These are phyloP conservation scores for Galeopsomyia nigrocyanea DNA, from an alignment of 2,888 invertebrate species.

Conservation along the genomic window DNA sequence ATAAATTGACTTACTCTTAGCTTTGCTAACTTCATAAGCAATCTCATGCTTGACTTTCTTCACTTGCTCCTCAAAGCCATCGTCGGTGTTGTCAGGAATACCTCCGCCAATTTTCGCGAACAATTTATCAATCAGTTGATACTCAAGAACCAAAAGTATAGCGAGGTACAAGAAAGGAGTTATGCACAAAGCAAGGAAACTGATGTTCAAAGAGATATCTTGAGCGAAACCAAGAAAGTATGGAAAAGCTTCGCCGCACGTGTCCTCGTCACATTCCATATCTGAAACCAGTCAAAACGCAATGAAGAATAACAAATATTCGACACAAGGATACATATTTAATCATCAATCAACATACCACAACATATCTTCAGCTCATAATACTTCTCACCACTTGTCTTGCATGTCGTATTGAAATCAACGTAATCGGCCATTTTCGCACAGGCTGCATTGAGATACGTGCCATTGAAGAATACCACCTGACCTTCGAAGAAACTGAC, in stretches of 20 bases:
- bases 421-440: not conserved
- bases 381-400: no score
- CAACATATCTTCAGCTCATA: no score
- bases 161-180: conserved; percentile 70
- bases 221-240: conserved; percentile 46
- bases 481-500: conserved; percentile 53
- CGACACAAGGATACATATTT: no score
- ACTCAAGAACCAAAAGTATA: conserved; percentile 75
- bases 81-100: conserved; percentile 21
- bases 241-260: conserved; percentile 48
- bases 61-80: conserved; percentile 52
- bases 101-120: conserved; percentile 38
- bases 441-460: conserved; percentile 46
- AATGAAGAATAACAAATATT: no score
- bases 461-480: conserved; percentile 47
- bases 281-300: conserved; percentile 7
- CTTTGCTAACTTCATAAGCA: conserved; percentile 48
- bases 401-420: not conserved
- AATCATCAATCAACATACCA: no score
- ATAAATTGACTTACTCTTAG: conserved; percentile 31
- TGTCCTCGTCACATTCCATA: conserved; percentile 49
- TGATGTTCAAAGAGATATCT: conserved; percentile 21
- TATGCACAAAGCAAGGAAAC: conserved; percentile 47
- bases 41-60: conserved; percentile 51
- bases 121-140: conserved; percentile 68